A percentile compares a stretch with the other conserved stretches of the same genome.
phyloP scores from a whole-genome alignment of 2,888 invertebrate species.

The Pollenia griseotomentosa region DNA sequence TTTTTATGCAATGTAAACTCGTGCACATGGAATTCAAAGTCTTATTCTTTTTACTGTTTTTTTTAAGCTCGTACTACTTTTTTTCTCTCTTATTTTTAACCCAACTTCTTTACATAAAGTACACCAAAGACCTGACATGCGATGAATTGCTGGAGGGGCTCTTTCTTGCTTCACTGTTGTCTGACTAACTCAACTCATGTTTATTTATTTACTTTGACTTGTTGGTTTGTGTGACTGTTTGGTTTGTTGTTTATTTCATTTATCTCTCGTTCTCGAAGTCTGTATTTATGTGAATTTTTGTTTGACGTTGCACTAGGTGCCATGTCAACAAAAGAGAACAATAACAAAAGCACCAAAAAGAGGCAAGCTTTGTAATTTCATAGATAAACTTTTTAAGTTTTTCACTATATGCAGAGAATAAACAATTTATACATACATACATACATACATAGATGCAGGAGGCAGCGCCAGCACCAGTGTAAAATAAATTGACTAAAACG shows the following conservation, averaged over 20 bases:
- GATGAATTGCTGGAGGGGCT: conserved; percentile 26
- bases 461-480: background rate
- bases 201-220: conserved; percentile 46
- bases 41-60: no score
- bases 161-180: conserved; percentile 3
- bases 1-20: no score
- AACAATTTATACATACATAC: background rate
- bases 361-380: conserved; percentile 55
- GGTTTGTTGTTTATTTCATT: conserved; percentile 15
- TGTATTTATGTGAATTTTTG: conserved; percentile 7
- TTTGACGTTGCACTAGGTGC: conserved; percentile 36
- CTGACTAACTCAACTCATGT: conserved; percentile 19
- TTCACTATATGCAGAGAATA: background rate
- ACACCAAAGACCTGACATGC: background rate
- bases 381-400: conserved; percentile 49
- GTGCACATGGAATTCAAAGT: no score
- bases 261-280: conserved; percentile 21
- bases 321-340: conserved; percentile 30
- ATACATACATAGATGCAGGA: background rate
- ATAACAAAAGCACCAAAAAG: conserved; percentile 17
- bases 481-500: conserved; percentile 52
- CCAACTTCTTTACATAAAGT: background rate
- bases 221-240: conserved; percentile 14
- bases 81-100: background rate
- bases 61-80: no score